phyloP scores from a whole-genome alignment of 2,113 vertebrate genomes.

The Serilophus lunatus region DNA sequence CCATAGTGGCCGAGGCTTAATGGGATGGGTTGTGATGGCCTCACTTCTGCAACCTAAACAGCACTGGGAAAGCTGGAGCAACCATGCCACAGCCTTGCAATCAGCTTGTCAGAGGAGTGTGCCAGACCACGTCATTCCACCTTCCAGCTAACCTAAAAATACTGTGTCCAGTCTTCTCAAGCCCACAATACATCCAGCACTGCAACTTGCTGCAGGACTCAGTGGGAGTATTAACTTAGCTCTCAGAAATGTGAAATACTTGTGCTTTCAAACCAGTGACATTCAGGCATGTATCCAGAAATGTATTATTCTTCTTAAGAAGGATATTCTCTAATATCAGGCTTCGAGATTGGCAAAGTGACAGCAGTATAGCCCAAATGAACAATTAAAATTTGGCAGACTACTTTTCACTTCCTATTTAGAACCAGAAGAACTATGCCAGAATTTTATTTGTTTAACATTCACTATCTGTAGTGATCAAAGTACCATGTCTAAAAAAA shows the following conservation, averaged over 20 bases:
- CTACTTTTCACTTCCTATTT: not conserved
- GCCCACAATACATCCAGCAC: not conserved
- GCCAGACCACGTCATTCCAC: not conserved
- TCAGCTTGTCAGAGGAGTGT: not conserved
- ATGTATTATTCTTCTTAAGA: not conserved
- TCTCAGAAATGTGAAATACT: not conserved
- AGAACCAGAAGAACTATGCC: not conserved
- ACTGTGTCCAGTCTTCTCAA: not conserved
- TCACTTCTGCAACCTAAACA: not conserved
- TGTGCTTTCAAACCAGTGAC: not conserved
- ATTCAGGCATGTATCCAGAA: not conserved
- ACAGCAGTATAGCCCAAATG: slow-evolving; percentile 1
- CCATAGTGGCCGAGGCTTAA: accelerated
- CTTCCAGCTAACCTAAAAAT: not conserved
- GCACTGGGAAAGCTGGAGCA: not conserved
- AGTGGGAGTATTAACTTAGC: not conserved
- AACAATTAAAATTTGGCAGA: slow-evolving; percentile 42
- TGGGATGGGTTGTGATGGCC: not conserved
- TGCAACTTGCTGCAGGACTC: not conserved
- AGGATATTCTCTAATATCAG: not conserved
- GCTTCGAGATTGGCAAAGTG: slow-evolving; percentile 23
- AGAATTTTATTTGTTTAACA: slow-evolving; percentile 47
- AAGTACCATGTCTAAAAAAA: slow-evolving; percentile 32
- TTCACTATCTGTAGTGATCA: slow-evolving; percentile 20
- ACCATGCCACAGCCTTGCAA: not conserved